These are phyloP conservation scores for Chaetops frenatus DNA, from an alignment of 2,113 vertebrate genomes.

Conservation along the genomic window DNA sequence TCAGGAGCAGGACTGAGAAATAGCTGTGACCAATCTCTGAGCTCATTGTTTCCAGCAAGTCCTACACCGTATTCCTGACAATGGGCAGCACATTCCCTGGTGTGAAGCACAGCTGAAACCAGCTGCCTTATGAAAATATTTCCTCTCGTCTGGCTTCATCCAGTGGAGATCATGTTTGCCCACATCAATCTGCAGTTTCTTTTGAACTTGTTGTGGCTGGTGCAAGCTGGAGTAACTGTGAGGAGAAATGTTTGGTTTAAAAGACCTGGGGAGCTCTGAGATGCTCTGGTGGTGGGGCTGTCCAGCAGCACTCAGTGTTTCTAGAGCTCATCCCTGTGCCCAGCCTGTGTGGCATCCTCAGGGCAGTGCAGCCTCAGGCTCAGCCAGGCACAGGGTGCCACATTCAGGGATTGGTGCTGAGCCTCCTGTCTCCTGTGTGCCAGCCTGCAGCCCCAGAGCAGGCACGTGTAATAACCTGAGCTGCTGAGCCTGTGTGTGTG, in stretches of 20 bases:
- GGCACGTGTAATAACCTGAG: accelerated
- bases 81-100: not conserved
- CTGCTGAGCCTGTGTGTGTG: not conserved
- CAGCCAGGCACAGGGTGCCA: not conserved
- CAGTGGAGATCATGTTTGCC: not conserved
- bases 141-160: not conserved
- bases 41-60: constrained; percentile 5
- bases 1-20: constrained; percentile 11
- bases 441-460: not conserved
- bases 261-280: not conserved
- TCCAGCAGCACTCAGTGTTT: not conserved
- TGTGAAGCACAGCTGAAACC: not conserved
- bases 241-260: not conserved
- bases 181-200: not conserved
- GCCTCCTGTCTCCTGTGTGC: not conserved
- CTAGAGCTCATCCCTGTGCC: not conserved
- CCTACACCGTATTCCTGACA: not conserved
- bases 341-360: not conserved
- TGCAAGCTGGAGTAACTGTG: not conserved
- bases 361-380: not conserved
- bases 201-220: not conserved
- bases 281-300: not conserved
- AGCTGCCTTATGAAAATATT: not conserved
- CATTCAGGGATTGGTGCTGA: accelerated
- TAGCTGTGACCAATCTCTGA: not conserved